Evolutionary conservation across 2,797 vertebrate species (phyloP), one percentile per base, ranked within the genome.

Genomic region (Muscicapa striata): DNA sequence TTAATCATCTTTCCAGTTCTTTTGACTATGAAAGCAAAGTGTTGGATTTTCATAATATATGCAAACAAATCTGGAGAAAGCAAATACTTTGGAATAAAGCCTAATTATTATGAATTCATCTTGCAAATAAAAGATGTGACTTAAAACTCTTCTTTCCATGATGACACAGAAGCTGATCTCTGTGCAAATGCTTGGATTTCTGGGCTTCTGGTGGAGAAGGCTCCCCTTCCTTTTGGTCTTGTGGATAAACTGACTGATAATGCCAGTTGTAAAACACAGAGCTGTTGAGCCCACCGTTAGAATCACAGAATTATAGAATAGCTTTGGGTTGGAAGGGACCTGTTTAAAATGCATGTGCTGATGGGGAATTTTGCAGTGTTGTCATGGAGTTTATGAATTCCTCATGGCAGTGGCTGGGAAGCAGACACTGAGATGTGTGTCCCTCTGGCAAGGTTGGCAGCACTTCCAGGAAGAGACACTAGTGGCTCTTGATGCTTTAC

Each of bases 261-360:
- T 62, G 30, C 16, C 0, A 4, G 8, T 63, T 51, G 38, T 51
- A 49, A 20, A 68, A 22, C 29, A 34, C 5, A 24, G 58, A 92
- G 13, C 21, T 51, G 4, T 27, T 62, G 51, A 84, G 8, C 30
- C 24, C 12, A 10, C 26, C 19, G 10, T 40, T 54, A 48, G 15
- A 64, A 52, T 52, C 21, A 58, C 11, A 70, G 41, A 69, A 34
- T 55, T 54, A n/a, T 18, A 64, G n/a, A 70, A 70, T 6, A 52
- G 7, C 2, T 52, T 58, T 70, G 18, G 1, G 3, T 52, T 58
- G 38, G 24, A 63, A 69, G 12, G 14, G 29, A 34, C 15, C 10
- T 27, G 38, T 58, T 34, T 5, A 46, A 64, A 52, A 43, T 1
- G 0, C 1, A 0, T 38, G 17, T 32, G n/a, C 23, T 70, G 46